Evolutionary conservation across 2,888 invertebrate species (phyloP), one percentile per base, ranked within the genome.

Genomic region (Muschampia staudingeri): DNA sequence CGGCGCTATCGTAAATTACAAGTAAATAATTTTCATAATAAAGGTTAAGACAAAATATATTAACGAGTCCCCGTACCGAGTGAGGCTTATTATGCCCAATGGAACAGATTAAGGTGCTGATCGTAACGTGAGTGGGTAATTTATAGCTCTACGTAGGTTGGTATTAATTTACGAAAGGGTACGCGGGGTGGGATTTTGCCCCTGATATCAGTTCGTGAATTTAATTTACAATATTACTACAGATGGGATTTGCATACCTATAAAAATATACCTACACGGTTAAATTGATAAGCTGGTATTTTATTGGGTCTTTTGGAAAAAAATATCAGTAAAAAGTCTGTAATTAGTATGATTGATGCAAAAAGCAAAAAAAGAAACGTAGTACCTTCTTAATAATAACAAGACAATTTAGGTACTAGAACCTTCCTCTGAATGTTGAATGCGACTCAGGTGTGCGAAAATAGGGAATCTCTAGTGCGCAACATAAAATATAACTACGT

Each of bases 21-120:
- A 89, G 89, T 90, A 90, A 92, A 92, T 92, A 90, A 93, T 93
- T 93, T 94, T 94, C 92, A 94, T 93, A 94, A 93, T 92, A 93
- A 93, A 91, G 87, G 87, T 88, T 92, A 91, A 94, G 94, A 94
- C 93, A 94, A 95, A 94, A 93, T 91, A 90, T 86, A 89, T 92
- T 92, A 91, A 92, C 89, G 91, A 90, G 73, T 44, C 48, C 44
- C 71, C n/a, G 42, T 56, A 65, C 25, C n/a, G 14, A 37, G 30
- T 25, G 40, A 48, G 61, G 48, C 65, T 71, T 80, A 44, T 80
- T 75, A 81, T 75, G 78, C 76, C 56, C 71, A 71, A 81, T 77
- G 72, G 72, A 72, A 78, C 83, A 61, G 69, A 75, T 80, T 67
- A 69, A 75, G 80, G 80, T 52, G 73, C 73, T 75, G 91, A 91